Evolutionary conservation across 2,113 vertebrate species (phyloP), one percentile per base, ranked within the genome.

Genomic region (Rhombomys opimus): DNA sequence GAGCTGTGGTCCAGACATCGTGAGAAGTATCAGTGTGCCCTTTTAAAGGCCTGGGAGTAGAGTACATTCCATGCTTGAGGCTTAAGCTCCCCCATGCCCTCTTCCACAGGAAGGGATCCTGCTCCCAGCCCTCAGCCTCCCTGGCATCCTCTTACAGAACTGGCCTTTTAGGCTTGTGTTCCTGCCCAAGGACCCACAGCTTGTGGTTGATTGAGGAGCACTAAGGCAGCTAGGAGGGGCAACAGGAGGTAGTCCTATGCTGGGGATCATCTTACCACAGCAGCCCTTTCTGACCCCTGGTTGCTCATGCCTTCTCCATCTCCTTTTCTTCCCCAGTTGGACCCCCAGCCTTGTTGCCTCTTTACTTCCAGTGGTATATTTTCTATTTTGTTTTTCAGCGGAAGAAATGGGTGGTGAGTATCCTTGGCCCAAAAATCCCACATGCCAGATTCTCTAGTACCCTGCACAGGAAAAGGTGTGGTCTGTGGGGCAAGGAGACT

Each of bases 291-390:
- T 17, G 27, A 27, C 59, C 46, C 27, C 59, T 27, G 0, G 1
- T 2, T 7, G 76, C 90, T 96, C 92, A 94, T 12, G 0, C 25
- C 35, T 10, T 41, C 73, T 46, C 22, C 76, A 38, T 92, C 92
- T 95, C 91, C 52, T 0, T 77, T 89, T 95, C 52, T 73, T 81
- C 70, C 81, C 30, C 78, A 99, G 99, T 99, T 0, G 99, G 99
- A n/a, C 99, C 99, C n/a, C 99, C 99, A 2, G 99, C 99, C 5
- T 97, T 99, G 98, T 65, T 99, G 90, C 99, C 99, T 30, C 96
- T 99, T 6, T 99, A 98, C 85, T 98, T 99, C 97, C 99, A 99
- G 98, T 99, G 99, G 99, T 99, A 99, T 78, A 82, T 99, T 94
- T 99, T 99, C 98, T 99, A 99, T 96, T 99, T 99, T 0, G 98